phyloP scores from a whole-genome alignment of 2,888 invertebrate species.

The Rhagonycha lutea region DNA sequence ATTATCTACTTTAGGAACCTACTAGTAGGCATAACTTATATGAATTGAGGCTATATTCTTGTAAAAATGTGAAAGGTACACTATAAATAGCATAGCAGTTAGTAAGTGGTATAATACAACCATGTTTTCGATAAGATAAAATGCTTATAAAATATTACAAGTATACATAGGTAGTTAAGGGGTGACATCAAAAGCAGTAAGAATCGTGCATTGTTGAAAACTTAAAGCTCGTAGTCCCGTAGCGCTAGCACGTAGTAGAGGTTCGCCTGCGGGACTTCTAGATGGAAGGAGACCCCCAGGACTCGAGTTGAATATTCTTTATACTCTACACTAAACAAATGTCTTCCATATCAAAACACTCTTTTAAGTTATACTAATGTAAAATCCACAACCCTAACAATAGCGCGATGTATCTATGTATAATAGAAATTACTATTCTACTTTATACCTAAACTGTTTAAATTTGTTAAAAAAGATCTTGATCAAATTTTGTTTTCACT shows the following conservation, averaged over 20 bases:
- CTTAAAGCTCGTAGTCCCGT: slow-evolving; percentile 31
- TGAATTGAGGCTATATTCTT: background rate
- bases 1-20: no score
- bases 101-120: slow-evolving; percentile 12
- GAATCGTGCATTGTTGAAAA: slow-evolving; percentile 36
- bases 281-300: slow-evolving; percentile 37
- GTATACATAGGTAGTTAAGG: slow-evolving; percentile 34
- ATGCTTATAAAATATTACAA: slow-evolving; percentile 36
- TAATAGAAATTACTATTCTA: background rate
- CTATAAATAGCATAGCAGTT: background rate
- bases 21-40: background rate
- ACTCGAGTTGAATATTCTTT: slow-evolving; percentile 36
- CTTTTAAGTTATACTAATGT: background rate
- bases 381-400: slow-evolving; percentile 1
- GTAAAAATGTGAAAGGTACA: background rate
- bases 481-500: background rate
- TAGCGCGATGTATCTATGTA: background rate
- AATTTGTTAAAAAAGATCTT: background rate
- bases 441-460: background rate
- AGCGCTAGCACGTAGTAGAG: slow-evolving; percentile 31
- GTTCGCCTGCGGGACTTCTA: slow-evolving; percentile 36
- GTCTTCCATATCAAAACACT: slow-evolving; percentile 16
- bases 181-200: slow-evolving; percentile 36
- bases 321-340: slow-evolving; percentile 26
- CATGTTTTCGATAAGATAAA: slow-evolving; percentile 28